Percentiles rank a stretch among this genome's conserved stretches.
Conservation (phyloP, 1,140 invertebrate genomes). For the Tetragonula clypearis region DNA sequence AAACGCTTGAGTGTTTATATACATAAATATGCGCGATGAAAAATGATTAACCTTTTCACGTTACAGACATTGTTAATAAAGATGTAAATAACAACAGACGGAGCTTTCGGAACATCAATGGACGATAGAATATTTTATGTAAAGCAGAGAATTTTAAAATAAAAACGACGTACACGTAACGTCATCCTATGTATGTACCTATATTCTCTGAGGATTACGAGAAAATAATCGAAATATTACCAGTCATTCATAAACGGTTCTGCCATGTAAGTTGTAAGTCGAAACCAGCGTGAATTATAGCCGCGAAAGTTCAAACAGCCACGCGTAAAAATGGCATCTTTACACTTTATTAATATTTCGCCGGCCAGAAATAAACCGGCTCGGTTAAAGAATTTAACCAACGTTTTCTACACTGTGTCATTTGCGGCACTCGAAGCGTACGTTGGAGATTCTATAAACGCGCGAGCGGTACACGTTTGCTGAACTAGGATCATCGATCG, state of each 20-base stretch:
- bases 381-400: slow-evolving; percentile 59
- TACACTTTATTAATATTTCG: slow-evolving; percentile 69
- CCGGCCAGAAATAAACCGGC: slow-evolving; percentile 53
- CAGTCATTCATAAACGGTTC: slow-evolving; percentile 28
- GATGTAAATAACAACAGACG: neutral
- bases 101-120: neutral
- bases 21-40: neutral
- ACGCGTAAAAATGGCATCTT: slow-evolving; percentile 52
- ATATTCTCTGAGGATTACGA: neutral
- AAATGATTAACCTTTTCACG: neutral
- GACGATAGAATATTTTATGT: neutral
- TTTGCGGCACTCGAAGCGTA: slow-evolving; percentile 24
- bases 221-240: neutral
- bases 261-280: neutral
- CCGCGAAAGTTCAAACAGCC: slow-evolving; percentile 48
- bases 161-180: neutral
- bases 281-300: slow-evolving; percentile 27
- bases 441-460: slow-evolving; percentile 45
- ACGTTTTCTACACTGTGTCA: slow-evolving; percentile 46
- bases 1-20: neutral
- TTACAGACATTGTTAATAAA: neutral
- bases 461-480: neutral
- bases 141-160: neutral
- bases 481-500: neutral
- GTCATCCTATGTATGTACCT: neutral